Evolutionary conservation across 2,888 invertebrate species (phyloP).

Genomic region (Nowickia ferox): DNA sequence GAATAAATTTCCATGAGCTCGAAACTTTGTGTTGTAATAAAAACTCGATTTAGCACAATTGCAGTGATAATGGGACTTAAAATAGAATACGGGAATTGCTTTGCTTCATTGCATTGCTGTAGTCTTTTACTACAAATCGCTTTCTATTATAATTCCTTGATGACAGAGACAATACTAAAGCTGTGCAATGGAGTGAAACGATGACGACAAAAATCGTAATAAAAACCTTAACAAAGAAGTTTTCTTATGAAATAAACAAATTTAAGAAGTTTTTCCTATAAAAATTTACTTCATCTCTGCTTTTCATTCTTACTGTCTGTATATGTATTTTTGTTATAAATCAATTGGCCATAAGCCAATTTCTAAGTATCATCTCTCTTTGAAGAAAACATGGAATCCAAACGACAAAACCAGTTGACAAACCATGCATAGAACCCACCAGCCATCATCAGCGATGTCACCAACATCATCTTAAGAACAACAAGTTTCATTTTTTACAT

Average conservation of each 20-base stretch:
- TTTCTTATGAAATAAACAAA: conserved; percentile 69
- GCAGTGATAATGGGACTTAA: neutral
- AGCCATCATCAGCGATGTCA: conserved; percentile 50
- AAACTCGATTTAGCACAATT: neutral
- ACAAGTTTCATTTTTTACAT: conserved; percentile 50
- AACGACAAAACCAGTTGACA: conserved; percentile 23
- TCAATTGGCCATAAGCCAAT: conserved; percentile 72
- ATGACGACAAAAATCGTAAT: neutral
- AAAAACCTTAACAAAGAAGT: conserved; percentile 47
- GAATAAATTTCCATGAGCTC: too few species aligned
- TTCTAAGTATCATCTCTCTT: conserved; percentile 63
- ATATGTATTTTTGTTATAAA: conserved; percentile 56
- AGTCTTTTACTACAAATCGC: neutral
- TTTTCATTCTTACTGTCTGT: conserved; percentile 31
- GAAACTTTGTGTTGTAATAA: too few species aligned
- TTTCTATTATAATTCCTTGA: neutral
- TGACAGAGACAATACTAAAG: neutral
- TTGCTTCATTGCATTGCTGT: too few species aligned
- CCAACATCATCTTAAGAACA: conserved; percentile 54
- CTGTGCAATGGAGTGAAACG: neutral
- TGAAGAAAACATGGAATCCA: conserved; percentile 49
- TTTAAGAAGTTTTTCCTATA: conserved; percentile 21
- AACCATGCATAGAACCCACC: neutral
- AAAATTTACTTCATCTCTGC: conserved; percentile 3
- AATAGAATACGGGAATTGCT: too few species aligned